A percentile compares a stretch with the other conserved stretches of the same genome.
Conservation (phyloP, 2,888 invertebrate species). For the Ariolimax columbianus region DNA sequence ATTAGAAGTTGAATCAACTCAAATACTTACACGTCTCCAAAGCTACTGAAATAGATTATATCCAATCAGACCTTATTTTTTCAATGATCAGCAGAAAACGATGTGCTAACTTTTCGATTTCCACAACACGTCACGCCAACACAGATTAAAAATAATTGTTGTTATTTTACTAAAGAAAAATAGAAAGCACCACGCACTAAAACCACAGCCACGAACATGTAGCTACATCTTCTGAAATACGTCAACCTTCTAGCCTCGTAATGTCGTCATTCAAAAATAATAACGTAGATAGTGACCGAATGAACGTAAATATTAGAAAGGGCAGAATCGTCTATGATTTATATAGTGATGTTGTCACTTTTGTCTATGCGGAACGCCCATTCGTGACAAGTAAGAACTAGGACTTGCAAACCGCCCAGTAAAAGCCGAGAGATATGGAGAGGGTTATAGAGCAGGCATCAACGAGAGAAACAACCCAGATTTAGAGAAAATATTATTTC, state of each 20-base stretch:
- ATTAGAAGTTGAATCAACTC: too few relatives aligned
- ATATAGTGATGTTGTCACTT: neutral
- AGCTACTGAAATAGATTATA: neutral
- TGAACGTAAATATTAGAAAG: neutral
- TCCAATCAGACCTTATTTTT: neutral
- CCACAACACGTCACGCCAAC: neutral
- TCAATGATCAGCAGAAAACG: neutral
- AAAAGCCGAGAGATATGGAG: neutral
- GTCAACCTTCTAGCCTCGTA: neutral
- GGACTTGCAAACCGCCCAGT: neutral
- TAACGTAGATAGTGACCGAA: neutral
- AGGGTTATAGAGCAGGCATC: neutral
- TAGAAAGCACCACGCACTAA: neutral
- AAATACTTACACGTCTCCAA: neutral
- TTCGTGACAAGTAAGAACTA: conserved; percentile 22
- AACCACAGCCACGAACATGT: neutral
- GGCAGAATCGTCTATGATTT: neutral
- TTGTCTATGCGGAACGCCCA: conserved; percentile 6
- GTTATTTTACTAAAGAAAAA: neutral
- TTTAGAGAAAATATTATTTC: neutral
- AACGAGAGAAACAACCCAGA: neutral
- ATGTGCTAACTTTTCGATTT: neutral
- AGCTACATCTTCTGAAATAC: neutral
- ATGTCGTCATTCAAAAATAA: neutral
- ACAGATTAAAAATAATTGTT: neutral